A percentile compares a stretch with the other conserved stretches of the same genome.
Conservation (phyloP, 2,797 vertebrate genomes). For the Picus viridis region DNA sequence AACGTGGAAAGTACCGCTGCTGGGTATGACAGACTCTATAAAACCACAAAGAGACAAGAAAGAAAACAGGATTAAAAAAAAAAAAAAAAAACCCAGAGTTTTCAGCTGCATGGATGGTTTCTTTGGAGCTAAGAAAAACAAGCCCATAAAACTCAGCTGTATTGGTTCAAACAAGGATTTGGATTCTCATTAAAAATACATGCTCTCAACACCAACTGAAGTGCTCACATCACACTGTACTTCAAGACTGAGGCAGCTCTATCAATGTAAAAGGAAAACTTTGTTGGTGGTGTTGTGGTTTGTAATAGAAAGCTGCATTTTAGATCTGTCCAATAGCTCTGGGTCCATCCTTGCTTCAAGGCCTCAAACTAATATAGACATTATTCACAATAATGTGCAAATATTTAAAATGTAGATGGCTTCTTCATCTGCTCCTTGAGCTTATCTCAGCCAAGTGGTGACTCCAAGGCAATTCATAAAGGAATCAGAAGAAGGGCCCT, state of each 20-base stretch:
- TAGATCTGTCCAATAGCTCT: background rate
- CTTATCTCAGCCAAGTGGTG: background rate
- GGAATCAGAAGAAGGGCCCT: background rate
- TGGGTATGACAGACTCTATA: constrained; percentile 95
- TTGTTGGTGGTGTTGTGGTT: background rate
- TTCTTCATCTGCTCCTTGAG: background rate
- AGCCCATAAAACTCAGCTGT: background rate
- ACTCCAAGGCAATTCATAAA: background rate
- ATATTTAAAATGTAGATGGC: background rate
- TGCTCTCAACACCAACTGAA: constrained; percentile 4
- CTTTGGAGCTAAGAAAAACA: background rate
- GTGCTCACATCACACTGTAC: background rate
- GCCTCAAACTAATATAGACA: background rate
- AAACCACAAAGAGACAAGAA: constrained; percentile 36
- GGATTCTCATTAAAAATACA: constrained; percentile 34
- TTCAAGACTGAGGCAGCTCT: background rate
- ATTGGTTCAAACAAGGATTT: constrained; percentile 12
- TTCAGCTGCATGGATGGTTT: background rate
- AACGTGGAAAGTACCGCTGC: constrained; percentile 97
- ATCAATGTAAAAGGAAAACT: background rate
- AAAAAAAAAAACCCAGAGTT: background rate
- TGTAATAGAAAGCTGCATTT: background rate
- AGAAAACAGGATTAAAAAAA: background rate
- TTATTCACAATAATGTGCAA: background rate
- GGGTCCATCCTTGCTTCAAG: background rate